phyloP scores from a whole-genome alignment of 2,113 vertebrate genomes.

The Oostethus manadensis region DNA sequence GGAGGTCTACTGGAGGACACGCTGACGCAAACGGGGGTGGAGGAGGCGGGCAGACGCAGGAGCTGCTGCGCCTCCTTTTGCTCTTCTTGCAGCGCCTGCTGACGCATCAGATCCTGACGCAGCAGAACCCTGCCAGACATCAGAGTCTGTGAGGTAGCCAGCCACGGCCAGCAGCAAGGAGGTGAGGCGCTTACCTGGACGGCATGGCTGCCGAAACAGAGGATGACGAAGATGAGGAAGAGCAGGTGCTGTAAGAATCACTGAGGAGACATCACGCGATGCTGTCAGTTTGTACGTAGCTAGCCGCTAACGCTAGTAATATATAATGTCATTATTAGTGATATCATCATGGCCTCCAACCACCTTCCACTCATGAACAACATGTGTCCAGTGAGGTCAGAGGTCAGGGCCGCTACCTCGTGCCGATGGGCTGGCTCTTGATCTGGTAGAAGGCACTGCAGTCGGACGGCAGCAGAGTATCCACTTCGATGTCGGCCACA shows the following conservation, averaged over 20 bases:
- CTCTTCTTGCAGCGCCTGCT: conserved; percentile 84
- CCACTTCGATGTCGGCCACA: conserved; percentile 83
- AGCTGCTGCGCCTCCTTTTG: conserved; percentile 77
- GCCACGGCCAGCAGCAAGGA: conserved; percentile 3
- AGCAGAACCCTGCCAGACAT: conserved; percentile 78
- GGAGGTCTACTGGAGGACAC: conserved; percentile 65
- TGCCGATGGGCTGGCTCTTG: conserved; percentile 80
- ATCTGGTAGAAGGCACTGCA: conserved; percentile 80
- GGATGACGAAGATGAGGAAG: conserved; percentile 32
- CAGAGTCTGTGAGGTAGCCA: conserved; percentile 1
- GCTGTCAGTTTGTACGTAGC: background rate
- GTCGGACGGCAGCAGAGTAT: conserved; percentile 68
- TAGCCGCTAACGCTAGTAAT: no score
- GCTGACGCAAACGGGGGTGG: conserved; percentile 79
- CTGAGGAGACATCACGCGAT: conserved; percentile 20
- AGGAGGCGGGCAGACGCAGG: conserved; percentile 58
- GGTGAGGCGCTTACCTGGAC: conserved; percentile 40
- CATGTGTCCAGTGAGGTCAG: background rate
- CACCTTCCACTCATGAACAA: no score
- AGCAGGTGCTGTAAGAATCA: conserved; percentile 7
- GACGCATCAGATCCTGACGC: conserved; percentile 85
- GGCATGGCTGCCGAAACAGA: conserved; percentile 43
- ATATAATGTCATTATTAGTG: no score
- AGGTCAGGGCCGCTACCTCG: conserved; percentile 49
- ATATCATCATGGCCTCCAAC: no score